Evolutionary conservation across 53 echinoderm and acorn worm species (phyloP), one percentile per base, ranked within the genome.

Genomic region (Holothuria leucospilota): DNA sequence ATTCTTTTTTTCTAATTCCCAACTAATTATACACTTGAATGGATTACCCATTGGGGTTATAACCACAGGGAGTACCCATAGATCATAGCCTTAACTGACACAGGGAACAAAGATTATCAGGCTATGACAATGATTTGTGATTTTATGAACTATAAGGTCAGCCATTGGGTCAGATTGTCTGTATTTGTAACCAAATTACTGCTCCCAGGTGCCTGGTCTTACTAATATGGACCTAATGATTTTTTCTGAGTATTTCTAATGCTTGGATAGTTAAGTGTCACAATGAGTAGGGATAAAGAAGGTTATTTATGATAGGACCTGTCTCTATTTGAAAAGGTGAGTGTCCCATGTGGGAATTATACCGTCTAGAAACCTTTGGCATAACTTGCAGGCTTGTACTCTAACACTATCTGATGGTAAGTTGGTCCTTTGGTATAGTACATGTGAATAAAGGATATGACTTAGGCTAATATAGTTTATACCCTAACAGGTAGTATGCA

Each of bases 111-210:
- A 60, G 21, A 59, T 80, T 59, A 80, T 80, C 80, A 80, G 39
- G 18, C 59, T 59, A 29, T 53, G 25, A 80, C 29, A 80, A 80
- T 80, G 62, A 80, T 80, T 80, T 80, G 26, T 28, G 80, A 61
- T 80, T 80, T 80, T 80, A 80, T 80, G 27, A 23, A 30, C 67
- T 29, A 67, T 27, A 14, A 14, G 67, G 67, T 27, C 67, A 25
- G 26, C 18, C 67, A 26, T 12, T 11, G 27, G 67, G 67, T 67
- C 67, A 67, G 6, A 16, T 67, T 30, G 30, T 56, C 56, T 12
- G 26, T n/a, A n/a, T 5, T 49, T n/a, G 51, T 28, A 52, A 11
- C 75, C 51, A 52, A 26, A 51, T 49, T 75, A 49, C 52, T n/a
- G 39, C 25, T 75, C 75, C 75, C 75, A 20, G 26, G 75, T 75